Evolutionary conservation across 2,113 vertebrate genomes (phyloP), one percentile per base, ranked within the genome.

Genomic region (Manacus vitellinus): DNA sequence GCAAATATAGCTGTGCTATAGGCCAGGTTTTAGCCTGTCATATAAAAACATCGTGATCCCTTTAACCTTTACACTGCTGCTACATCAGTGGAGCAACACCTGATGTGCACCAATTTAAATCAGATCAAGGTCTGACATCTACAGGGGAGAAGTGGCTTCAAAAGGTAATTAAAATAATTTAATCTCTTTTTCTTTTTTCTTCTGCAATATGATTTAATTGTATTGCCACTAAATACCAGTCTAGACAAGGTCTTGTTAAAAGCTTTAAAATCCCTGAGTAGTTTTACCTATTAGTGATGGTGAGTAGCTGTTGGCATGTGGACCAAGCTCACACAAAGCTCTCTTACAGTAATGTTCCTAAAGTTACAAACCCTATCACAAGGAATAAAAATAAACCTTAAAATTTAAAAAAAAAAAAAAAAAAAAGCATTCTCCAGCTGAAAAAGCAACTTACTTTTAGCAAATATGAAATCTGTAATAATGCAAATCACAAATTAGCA

Each of bases 241-340:
- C 97, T 98, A 98, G 97, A 98, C 97, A 71, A 55, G 33, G 95
- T 94, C 97, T 92, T 97, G 73, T 94, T 97, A 95, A 97, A 92
- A 92, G 75, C 62, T 96, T 95, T 88, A 92, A 73, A 39, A 94
- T 93, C 90, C n/a, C 3, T 1, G 46, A 73, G 78, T 44, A 62
- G 61, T 79, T 96, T 92, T 67, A 82, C 68, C 52, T 94, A 39
- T 95, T 96, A 95, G 74, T 66, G 92, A 82, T 87, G 22, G 3
- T 72, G 74, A 97, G 66, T 86, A 47, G 88, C 56, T 92, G 70
- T 65, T 98, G 97, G 95, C 91, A 76, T 65, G 51, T 54, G 72
- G 85, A 8, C 33, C 10, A 13, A 67, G 85, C 56, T 74, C 76
- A 79, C 87, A 97, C 85, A 94, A 96, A 89, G 79, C 54, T 92